Evolutionary conservation across 1,140 invertebrate species (phyloP).

Genomic region (Aphaenogaster floridana): DNA sequence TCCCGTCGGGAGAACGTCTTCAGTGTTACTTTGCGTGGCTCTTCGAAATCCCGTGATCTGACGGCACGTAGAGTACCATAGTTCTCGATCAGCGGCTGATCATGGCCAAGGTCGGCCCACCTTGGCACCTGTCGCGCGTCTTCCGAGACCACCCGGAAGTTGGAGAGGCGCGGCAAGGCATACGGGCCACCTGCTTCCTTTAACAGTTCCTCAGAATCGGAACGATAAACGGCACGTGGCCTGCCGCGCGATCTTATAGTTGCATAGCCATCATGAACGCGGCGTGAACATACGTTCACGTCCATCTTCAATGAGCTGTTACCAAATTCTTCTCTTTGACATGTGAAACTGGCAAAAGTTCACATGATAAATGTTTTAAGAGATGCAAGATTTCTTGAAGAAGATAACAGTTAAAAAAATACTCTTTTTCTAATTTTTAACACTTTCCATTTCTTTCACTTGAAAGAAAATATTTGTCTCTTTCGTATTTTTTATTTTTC

Average conservation of each 20-base stretch:
- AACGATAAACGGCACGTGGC: slow-evolving; percentile 80
- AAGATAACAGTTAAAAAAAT: background rate
- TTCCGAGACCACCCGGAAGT: slow-evolving; percentile 68
- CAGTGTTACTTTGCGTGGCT: slow-evolving; percentile 72
- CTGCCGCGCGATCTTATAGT: slow-evolving; percentile 89
- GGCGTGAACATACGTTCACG: slow-evolving; percentile 86
- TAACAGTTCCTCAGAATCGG: slow-evolving; percentile 81
- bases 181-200: slow-evolving; percentile 78
- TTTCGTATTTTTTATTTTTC: background rate
- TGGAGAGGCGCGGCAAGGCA: slow-evolving; percentile 73
- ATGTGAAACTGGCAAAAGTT: background rate
- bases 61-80: slow-evolving; percentile 76
- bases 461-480: background rate
- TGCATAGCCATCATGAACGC: slow-evolving; percentile 93
- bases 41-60: slow-evolving; percentile 38
- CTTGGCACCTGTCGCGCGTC: slow-evolving; percentile 69
- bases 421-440: background rate
- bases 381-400: background rate
- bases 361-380: background rate
- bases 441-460: background rate
- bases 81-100: slow-evolving; percentile 77
- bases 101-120: slow-evolving; percentile 64
- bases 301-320: slow-evolving; percentile 76
- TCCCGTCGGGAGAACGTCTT: slow-evolving; percentile 79
- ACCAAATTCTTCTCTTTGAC: background rate